Evolutionary conservation across 1,140 invertebrate species (phyloP), one percentile per base, ranked within the genome.

Genomic region (Drepana arcuata): DNA sequence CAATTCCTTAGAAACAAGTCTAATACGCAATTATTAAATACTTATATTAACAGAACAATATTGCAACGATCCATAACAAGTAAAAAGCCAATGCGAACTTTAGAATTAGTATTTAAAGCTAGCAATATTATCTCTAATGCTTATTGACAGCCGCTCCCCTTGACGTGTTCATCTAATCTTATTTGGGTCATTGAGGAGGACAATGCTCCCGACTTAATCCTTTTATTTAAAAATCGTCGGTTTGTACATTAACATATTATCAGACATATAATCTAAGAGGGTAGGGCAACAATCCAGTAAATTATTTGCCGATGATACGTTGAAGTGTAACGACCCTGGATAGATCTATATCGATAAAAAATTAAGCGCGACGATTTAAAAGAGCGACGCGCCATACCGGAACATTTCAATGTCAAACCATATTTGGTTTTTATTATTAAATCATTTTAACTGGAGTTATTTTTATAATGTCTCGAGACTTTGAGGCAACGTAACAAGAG

Each of bases 101-200:
- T 21, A 33, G 33, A 33, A 44, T 38, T 34, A 6, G n/a, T 57
- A 65, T 65, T 70, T 61, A 44, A 64, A 53, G 51, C 65, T 72
- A 72, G 63, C 66, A 68, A 72, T 57, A 67, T 71, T 63, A 77
- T 70, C 48, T 52, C 48, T 78, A 78, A 78, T 75, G 63, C 61
- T 53, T 66, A 66, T 67, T 71, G 73, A 73, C 69, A 66, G 66
- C 55, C 42, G 32, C 46, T 42, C 48, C 55, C 49, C 51, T 45
- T 48, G 48, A 39, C 36, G 51, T 61, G 68, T 62, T 66, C 55
- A 49, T 61, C 62, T 64, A 67, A 70, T 78, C 65, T 78, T 78
- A 78, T 73, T 75, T 73, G 64, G 71, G 73, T 75, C 70, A 78
- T 55, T 71, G 66, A 60, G 46, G 51, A 58, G 71, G 67, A 49